phyloP scores from a whole-genome alignment of 1,140 invertebrate species.

The Agrilus planipennis region DNA sequence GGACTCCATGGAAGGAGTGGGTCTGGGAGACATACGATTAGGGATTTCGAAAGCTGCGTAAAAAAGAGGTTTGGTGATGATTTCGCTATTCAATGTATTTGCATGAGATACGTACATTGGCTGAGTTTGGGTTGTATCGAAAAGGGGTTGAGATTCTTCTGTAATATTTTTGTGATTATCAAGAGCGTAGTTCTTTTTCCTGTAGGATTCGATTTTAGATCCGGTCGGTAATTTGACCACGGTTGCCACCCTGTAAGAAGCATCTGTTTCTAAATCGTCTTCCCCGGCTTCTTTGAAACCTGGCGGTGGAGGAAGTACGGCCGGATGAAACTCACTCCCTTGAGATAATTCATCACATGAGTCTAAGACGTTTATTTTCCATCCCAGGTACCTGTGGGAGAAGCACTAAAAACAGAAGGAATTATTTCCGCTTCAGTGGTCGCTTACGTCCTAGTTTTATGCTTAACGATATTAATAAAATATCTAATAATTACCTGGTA shows the following conservation, averaged over 20 bases:
- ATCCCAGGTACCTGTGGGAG: conserved; percentile 83
- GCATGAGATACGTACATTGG: too few relatives aligned
- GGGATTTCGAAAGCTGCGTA: too few relatives aligned
- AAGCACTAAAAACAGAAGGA: conserved; percentile 67
- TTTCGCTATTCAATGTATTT: too few relatives aligned
- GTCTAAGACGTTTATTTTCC: conserved; percentile 88
- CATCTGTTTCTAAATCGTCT: conserved; percentile 38
- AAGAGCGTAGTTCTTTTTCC: too few relatives aligned
- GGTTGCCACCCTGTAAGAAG: conserved; percentile 54
- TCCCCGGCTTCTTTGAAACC: conserved; percentile 12
- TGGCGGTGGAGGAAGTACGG: conserved; percentile 28
- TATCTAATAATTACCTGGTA: conserved; percentile 59
- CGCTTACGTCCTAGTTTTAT: not conserved
- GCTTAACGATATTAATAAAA: conserved; percentile 4
- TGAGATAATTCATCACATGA: conserved; percentile 48
- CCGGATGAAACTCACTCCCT: conserved; percentile 46
- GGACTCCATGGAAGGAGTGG: too few relatives aligned
- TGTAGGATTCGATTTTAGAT: too few relatives aligned
- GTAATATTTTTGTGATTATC: not conserved
- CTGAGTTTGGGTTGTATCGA: too few relatives aligned
- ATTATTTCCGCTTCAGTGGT: not conserved
- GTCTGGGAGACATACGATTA: too few relatives aligned
- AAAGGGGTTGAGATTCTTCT: too few relatives aligned
- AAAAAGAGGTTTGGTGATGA: too few relatives aligned
- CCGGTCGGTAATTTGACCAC: conserved; percentile 57